Evolutionary conservation across 2,113 vertebrate species (phyloP).

Genomic region (Crocuta crocuta): DNA sequence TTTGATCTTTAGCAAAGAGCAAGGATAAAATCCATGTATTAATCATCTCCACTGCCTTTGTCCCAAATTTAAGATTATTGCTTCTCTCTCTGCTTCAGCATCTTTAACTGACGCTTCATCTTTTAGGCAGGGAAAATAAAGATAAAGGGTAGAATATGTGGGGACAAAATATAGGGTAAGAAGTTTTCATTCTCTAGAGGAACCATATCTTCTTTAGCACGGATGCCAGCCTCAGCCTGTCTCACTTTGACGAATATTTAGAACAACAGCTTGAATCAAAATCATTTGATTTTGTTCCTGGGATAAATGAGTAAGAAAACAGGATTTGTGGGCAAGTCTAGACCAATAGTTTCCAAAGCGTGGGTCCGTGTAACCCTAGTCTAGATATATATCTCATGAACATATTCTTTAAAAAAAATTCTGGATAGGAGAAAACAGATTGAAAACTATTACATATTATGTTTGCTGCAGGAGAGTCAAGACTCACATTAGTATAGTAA

Average conservation of each 20-base stretch:
- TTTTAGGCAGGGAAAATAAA: not conserved
- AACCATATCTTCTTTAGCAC: not conserved
- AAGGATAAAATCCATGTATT: not conserved
- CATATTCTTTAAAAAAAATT: not conserved
- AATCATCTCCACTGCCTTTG: not conserved
- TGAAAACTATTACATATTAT: not conserved
- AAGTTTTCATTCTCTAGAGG: not conserved
- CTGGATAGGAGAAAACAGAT: not conserved
- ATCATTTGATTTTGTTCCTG: constrained; percentile 13
- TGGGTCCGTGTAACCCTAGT: not conserved
- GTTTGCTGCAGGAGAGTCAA: not conserved
- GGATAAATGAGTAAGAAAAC: not conserved
- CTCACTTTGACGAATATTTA: not conserved
- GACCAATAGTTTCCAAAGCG: not conserved
- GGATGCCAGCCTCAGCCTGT: not conserved
- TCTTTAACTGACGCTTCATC: not conserved
- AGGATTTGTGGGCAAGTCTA: not conserved
- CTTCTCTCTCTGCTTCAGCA: not conserved
- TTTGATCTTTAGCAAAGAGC: constrained; percentile 33
- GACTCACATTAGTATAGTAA: not conserved
- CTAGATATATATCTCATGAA: not conserved
- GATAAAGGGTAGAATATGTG: not conserved
- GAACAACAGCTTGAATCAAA: not conserved
- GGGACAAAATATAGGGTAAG: not conserved
- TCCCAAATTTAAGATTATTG: not conserved